Percentiles rank a stretch among this genome's conserved stretches.
phyloP scores from a whole-genome alignment of 2,888 invertebrate genomes.

The Clepsis dumicolana region DNA sequence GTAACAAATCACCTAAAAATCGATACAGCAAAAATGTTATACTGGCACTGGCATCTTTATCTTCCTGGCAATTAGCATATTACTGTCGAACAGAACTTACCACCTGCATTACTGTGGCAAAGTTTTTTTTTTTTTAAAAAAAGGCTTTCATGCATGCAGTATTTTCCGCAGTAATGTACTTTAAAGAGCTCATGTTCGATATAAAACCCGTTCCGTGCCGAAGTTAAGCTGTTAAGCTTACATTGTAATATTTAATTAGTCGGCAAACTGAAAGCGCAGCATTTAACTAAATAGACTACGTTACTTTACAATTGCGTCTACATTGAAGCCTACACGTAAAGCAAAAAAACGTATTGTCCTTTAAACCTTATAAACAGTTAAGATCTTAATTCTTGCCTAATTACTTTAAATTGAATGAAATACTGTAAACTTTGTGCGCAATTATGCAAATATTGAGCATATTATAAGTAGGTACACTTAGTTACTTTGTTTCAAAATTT shows the following conservation, averaged over 20 bases:
- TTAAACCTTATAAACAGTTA: constrained; percentile 2
- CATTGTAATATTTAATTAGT: constrained; percentile 73
- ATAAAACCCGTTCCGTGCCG: constrained; percentile 57
- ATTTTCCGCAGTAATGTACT: constrained; percentile 31
- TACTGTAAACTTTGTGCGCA: neutral
- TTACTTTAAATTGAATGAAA: constrained; percentile 24
- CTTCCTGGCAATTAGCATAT: too few relatives aligned
- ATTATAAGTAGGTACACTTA: neutral
- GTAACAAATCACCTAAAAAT: too few relatives aligned
- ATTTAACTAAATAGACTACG: constrained; percentile 48
- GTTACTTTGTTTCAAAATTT: constrained; percentile 4
- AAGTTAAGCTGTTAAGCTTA: constrained; percentile 58
- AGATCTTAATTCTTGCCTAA: neutral
- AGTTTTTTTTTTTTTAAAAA: neutral
- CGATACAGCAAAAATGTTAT: too few relatives aligned
- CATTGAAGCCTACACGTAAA: constrained; percentile 11
- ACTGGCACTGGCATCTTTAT: too few relatives aligned
- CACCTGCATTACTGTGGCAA: neutral
- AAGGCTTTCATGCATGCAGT: neutral
- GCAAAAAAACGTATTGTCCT: neutral
- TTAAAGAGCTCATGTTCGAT: constrained; percentile 3
- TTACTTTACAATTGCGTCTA: constrained; percentile 33
- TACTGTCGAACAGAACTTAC: neutral
- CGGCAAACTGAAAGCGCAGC: constrained; percentile 63
- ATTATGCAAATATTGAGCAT: neutral